phyloP scores from a whole-genome alignment of 2,888 invertebrate genomes.

The Scaptomyza flava region DNA sequence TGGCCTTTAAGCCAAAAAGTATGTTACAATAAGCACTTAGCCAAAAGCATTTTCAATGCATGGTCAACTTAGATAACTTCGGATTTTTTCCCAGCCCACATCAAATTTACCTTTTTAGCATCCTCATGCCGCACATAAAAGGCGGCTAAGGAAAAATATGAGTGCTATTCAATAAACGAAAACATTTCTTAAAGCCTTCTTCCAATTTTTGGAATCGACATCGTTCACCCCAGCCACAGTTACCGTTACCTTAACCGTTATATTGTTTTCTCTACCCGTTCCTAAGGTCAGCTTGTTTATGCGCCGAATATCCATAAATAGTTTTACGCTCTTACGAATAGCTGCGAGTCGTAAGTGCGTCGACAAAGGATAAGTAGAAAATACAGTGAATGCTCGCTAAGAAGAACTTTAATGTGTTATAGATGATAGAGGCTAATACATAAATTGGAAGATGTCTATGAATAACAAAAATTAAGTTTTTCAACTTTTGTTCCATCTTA shows the following conservation, averaged over 20 bases:
- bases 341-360: conserved; percentile 51
- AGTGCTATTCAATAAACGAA: conserved; percentile 40
- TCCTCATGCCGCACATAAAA: conserved; percentile 39
- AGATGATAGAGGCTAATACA: too few relatives aligned
- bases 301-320: conserved; percentile 78
- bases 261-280: conserved; percentile 14
- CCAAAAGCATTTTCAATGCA: background rate
- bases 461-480: too few relatives aligned
- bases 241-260: conserved; percentile 1
- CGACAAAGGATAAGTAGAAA: conserved; percentile 52
- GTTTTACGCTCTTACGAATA: conserved; percentile 69
- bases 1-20: conserved; percentile 7
- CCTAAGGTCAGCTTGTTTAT: conserved; percentile 74
- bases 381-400: conserved; percentile 10
- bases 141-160: conserved; percentile 3
- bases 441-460: too few relatives aligned
- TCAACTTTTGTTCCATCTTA: background rate
- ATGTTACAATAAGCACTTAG: conserved; percentile 1
- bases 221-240: conserved; percentile 12
- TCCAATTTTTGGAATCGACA: conserved; percentile 1
- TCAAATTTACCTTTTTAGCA: background rate
- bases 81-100: conserved; percentile 8
- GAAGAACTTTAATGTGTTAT: background rate
- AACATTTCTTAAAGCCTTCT: conserved; percentile 62
- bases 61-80: background rate